Base-by-base conservation (phyloP, 2,113 vertebrate genomes). In the Carassius gibelio region DNA sequence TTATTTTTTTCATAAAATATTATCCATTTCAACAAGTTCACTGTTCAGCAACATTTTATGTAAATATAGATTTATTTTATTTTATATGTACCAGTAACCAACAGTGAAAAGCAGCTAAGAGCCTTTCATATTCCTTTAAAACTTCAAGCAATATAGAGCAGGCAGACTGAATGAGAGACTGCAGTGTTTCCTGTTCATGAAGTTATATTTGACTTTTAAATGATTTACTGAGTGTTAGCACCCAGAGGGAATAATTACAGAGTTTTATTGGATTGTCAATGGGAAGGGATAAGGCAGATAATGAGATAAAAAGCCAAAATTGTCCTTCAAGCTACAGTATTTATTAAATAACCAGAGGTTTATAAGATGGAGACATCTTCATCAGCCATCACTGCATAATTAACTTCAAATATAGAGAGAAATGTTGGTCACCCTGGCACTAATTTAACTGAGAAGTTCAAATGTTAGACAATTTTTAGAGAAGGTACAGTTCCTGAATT, bases 241-340 rank as follows among this genome's bases (percentile, higher is more conserved):
- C 80, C 78, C 64, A 69, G 17, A 81, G 80, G 80, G 62, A 69
- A 81, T 34, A 52, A 81, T 69, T 81, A 69, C 17, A 69, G 36
- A 21, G 45, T 64, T 81, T 64, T 81, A 69, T 52, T 81, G 64
- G 79, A 66, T 81, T 30, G 9, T 50, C 78, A 81, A 50, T 66
- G 61, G 59, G 42, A 69, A 69, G 42, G 14, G 64, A n/a, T 81
- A 19, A 81, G 78, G 8, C 78, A 45, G n/a, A 50, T 66, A 81
- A 66, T 81, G 23, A 81, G 59, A 66, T 66, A 81, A 66, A 77
- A 81, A 21, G 1, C 8, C 78, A 5, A 81, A 81, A 66, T 23
- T 81, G 61, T 66, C 61, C 61, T 81, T 81, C 59, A 81, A 66
- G 59, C 78, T 26, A 64, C 34, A 66, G 13, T 66, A 81, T 52